These are phyloP conservation scores for Epizoanthus fatuus DNA, from an alignment of 92 coral and sea anemone species.

Conservation along the genomic window DNA sequence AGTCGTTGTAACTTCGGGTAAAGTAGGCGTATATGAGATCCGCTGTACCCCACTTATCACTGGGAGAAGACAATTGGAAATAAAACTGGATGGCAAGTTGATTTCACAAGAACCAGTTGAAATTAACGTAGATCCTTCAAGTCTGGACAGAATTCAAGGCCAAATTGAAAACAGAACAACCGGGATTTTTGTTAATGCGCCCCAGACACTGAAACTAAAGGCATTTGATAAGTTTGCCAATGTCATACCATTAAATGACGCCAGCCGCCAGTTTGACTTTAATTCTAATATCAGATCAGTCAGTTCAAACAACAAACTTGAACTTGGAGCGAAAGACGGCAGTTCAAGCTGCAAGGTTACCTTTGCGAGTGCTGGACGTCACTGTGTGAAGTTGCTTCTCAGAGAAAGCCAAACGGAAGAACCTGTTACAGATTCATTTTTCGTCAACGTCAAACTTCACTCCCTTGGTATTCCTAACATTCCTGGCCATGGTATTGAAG, in stretches of 20 bases:
- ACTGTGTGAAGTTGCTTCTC: background rate
- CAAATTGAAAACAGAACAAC: background rate
- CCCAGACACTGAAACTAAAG: background rate
- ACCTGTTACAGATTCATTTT: background rate
- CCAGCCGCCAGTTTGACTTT: background rate
- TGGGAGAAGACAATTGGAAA: slow-evolving; percentile 6
- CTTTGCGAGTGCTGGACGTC: background rate
- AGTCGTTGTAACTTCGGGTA: background rate
- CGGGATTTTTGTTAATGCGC: background rate
- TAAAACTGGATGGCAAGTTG: slow-evolving; percentile 2
- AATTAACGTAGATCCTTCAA: slow-evolving; percentile 6
- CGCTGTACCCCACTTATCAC: slow-evolving; percentile 5
- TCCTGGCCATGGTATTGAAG: background rate
- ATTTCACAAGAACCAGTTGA: slow-evolving; percentile 5
- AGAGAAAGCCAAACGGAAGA: background rate
- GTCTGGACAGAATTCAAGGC: slow-evolving; percentile 2
- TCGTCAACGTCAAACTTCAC: background rate
- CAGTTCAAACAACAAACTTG: too few relatives aligned
- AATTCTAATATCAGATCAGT: too few relatives aligned
- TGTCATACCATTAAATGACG: slow-evolving; percentile 16
- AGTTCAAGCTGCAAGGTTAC: background rate
- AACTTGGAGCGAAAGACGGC: background rate
- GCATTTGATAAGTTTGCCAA: slow-evolving; percentile 18
- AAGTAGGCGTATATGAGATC: slow-evolving; percentile 16
- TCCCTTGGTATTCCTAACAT: too few relatives aligned